These are phyloP conservation scores for Pempheris klunzingeri DNA, from an alignment of 2,797 vertebrate genomes.

Conservation along the genomic window DNA sequence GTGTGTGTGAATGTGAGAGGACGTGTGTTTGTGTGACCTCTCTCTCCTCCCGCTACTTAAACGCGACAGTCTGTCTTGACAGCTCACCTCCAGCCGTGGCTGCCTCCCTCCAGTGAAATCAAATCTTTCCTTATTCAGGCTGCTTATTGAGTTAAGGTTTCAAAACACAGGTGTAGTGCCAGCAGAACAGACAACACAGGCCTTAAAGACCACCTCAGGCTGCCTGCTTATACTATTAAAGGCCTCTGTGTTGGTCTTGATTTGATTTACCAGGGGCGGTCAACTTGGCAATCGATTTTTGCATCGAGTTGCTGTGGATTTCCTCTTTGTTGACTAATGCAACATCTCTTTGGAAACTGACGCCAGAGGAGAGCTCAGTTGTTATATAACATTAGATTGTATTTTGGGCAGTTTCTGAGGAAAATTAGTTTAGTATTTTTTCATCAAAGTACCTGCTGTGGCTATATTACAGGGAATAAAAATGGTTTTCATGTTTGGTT, in stretches of 20 bases:
- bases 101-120: constrained; percentile 60
- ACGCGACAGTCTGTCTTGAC: constrained; percentile 37
- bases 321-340: constrained; percentile 73
- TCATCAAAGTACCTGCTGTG: constrained; percentile 1
- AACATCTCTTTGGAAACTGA: constrained; percentile 55
- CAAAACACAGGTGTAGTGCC: constrained; percentile 78
- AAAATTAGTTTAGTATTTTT: constrained; percentile 23
- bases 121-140: constrained; percentile 72
- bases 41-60: constrained; percentile 48
- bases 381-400: constrained; percentile 29
- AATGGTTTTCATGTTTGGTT: constrained; percentile 12
- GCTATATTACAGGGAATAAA: neutral
- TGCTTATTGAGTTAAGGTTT: constrained; percentile 81
- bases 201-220: constrained; percentile 78
- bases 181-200: constrained; percentile 74
- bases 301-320: constrained; percentile 76
- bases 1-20: neutral
- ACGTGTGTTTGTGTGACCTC: constrained; percentile 17
- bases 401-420: constrained; percentile 24
- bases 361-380: constrained; percentile 22
- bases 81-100: constrained; percentile 60
- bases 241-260: constrained; percentile 76
- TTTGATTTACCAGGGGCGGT: constrained; percentile 83
- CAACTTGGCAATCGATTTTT: constrained; percentile 81
- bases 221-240: constrained; percentile 80